Evolutionary conservation across 2,888 invertebrate genomes (phyloP), one percentile per base, ranked within the genome.

Genomic region (Hypselothyrea guttata): DNA sequence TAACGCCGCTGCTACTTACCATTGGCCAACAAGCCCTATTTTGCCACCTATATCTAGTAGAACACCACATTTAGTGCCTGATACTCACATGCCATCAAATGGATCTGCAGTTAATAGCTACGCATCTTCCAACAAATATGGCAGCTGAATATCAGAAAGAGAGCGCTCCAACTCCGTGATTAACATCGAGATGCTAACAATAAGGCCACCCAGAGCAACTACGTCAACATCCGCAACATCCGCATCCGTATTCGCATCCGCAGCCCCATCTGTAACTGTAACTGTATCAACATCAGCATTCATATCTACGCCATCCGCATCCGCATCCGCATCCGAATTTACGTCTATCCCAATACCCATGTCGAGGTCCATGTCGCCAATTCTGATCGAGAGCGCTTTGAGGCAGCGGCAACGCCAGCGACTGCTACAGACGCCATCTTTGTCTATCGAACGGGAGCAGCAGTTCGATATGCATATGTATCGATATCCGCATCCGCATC

Each of bases 11-110:
- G 91, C 92, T 77, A 92, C 94, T 72, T 94, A 95, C 88, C 94
- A 95, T 62, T 95, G 95, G 95, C 95, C 95, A 69, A 94, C 93
- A 64, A 95, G 95, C 88, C 94, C 95, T 69, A 92, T 95, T 74
- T 91, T 95, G 83, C 94, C 95, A 78, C 93, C 94, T 57, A 92
- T 93, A 74, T 92, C 93, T 79, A 93, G 93, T 77, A 91, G 95
- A 82, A 93, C 94, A 76, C 93, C 93, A 67, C 94, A 94, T 88
- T 92, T 94, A 62, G 94, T 94, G 68, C 94, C 94, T 40, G 94
- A 94, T 88, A 93, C 93, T 88, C 89, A 88, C 86, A 88, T 89
- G 87, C 85, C 89, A 89, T 89, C 89, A 88, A 89, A 88, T 83
- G 89, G 89, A 88, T 88, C 90, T 84, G 88, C 88, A 87, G 88